phyloP scores from a whole-genome alignment of 2,888 invertebrate genomes.

The Electrophaes corylata region DNA sequence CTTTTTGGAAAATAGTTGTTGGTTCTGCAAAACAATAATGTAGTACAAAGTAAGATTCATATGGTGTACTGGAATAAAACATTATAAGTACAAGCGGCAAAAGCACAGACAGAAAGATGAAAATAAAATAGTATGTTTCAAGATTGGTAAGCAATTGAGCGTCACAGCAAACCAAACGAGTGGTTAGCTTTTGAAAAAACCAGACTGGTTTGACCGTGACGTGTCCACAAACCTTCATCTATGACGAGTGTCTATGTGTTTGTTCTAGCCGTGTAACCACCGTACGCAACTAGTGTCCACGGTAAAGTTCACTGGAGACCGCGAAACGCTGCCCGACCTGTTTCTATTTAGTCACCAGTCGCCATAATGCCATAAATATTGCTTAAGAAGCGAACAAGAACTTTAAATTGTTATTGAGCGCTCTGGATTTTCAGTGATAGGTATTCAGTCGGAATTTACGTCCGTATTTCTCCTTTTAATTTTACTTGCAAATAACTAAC shows the following conservation, averaged over 20 bases:
- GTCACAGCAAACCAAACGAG: conserved; percentile 7
- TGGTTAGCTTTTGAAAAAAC: conserved; percentile 7
- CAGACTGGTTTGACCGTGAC: conserved; percentile 8
- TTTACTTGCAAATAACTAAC: too few species aligned
- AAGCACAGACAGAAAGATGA: background rate
- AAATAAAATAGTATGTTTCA: conserved; percentile 7
- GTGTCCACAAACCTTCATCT: conserved; percentile 36
- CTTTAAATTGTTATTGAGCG: background rate
- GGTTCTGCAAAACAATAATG: too few species aligned
- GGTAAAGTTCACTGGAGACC: conserved; percentile 61
- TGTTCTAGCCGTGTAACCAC: conserved; percentile 54
- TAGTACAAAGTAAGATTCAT: too few species aligned
- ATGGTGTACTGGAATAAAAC: background rate
- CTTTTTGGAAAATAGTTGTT: too few species aligned
- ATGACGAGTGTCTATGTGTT: conserved; percentile 65
- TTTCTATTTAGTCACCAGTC: conserved; percentile 46
- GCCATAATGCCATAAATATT: conserved; percentile 44
- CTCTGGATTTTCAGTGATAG: too few species aligned
- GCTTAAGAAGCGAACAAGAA: conserved; percentile 56
- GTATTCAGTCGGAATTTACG: too few species aligned
- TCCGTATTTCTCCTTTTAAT: too few species aligned
- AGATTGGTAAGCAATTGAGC: conserved; percentile 6
- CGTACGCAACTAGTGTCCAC: conserved; percentile 60
- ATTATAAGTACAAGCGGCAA: background rate
- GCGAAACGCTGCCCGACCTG: conserved; percentile 62